Base-by-base conservation (phyloP, 2,888 invertebrate genomes). In the Pristionchus exspectatus region DNA sequence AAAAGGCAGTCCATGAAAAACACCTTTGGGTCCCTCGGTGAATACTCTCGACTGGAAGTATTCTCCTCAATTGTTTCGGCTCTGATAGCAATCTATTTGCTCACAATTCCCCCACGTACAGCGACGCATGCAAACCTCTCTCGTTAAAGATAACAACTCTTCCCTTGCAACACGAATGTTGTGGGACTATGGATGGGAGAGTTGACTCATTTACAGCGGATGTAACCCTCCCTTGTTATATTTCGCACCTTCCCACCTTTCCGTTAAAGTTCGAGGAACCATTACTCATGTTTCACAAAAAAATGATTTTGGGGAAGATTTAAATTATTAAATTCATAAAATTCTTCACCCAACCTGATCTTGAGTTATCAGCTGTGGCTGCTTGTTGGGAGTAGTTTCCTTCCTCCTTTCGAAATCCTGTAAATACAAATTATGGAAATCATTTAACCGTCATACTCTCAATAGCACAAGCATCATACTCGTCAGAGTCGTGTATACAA, bases 301-400 rank as follows among this genome's bases (percentile, higher is more conserved):
- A n/a, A n/a, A n/a, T n/a, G n/a, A n/a, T n/a, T n/a, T n/a, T n/a
- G n/a, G n/a, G n/a, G n/a, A n/a, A n/a, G n/a, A n/a, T n/a, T n/a
- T n/a, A 38, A 38, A 50, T 50, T 7, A 50, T 10, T 50, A 50
- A 50, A 50, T 50, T 9, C 12, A 50, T 3, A 50, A 3, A 50
- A 7, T 33, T 30, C 59, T 4, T 16, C 2, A 24, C 33, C 59
- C 1, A 9, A 87, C 87, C 87, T 87, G 87, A 69, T 87, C 87
- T 7, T 87, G 87, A 14, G 69, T 87, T 44, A 87, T 69, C 4
- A 24, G 50, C 69, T 69, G 66, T 10, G 87, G 66, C 27, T 14
- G 21, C 30, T 21, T 69, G 27, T n/a, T 66, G 0, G 66, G 33
- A 16, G 3, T 16, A 1, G 2, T 16, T 9, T 59, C 87, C 69